These are phyloP conservation scores for Troides aeacus DNA, from an alignment of 2,888 invertebrate genomes.

Conservation along the genomic window DNA sequence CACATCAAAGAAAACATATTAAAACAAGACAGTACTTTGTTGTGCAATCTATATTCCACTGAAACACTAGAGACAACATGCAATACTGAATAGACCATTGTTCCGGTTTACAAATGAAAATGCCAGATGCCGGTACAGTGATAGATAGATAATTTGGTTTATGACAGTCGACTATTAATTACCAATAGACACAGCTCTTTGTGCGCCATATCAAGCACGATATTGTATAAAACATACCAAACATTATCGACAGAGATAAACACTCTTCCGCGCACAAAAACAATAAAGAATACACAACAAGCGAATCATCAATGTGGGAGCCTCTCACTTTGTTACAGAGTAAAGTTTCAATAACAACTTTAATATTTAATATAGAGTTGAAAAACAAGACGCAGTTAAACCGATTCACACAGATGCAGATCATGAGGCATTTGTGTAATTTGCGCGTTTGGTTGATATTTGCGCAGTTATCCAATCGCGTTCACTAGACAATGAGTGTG, in stretches of 20 bases:
- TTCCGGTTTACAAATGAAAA: slow-evolving; percentile 65
- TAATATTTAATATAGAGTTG: slow-evolving; percentile 51
- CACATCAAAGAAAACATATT: slow-evolving; percentile 7
- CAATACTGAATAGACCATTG: slow-evolving; percentile 70
- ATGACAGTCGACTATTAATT: slow-evolving; percentile 57
- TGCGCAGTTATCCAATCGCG: slow-evolving; percentile 70
- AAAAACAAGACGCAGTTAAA: slow-evolving; percentile 65
- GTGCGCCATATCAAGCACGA: neutral
- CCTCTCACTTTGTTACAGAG: slow-evolving; percentile 62
- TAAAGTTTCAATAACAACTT: slow-evolving; percentile 59
- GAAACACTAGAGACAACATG: slow-evolving; percentile 56
- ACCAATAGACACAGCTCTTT: slow-evolving; percentile 49
- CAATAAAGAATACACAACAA: slow-evolving; percentile 28
- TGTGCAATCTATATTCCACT: slow-evolving; percentile 48
- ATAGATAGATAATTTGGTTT: slow-evolving; percentile 60
- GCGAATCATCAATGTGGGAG: slow-evolving; percentile 43
- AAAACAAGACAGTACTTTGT: slow-evolving; percentile 22
- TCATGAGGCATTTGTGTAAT: slow-evolving; percentile 62
- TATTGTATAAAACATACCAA: slow-evolving; percentile 30
- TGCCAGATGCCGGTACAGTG: slow-evolving; percentile 56
- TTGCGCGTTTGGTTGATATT: slow-evolving; percentile 64
- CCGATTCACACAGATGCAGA: slow-evolving; percentile 63
- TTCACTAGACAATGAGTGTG: slow-evolving; percentile 73
- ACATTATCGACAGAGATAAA: slow-evolving; percentile 38
- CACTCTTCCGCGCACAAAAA: slow-evolving; percentile 21